A percentile compares a stretch with the other conserved stretches of the same genome.
Conservation (phyloP, 2,888 invertebrate genomes). For the Ligdia adustata region DNA sequence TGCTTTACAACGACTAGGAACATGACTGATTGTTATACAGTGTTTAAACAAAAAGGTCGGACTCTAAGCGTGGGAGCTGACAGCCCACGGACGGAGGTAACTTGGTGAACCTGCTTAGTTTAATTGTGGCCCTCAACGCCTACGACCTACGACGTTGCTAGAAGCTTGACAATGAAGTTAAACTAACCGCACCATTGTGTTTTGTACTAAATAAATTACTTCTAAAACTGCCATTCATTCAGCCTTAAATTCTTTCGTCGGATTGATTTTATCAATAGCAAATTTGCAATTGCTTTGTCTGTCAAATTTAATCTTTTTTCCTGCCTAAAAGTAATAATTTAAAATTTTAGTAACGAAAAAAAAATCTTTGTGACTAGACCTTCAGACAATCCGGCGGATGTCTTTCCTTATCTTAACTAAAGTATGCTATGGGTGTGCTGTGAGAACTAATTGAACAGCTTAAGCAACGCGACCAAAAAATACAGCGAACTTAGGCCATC, state of each 20-base stretch:
- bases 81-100: constrained; percentile 63
- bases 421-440: constrained; percentile 61
- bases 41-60: constrained; percentile 63
- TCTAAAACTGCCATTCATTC: not conserved
- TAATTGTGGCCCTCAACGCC: constrained; percentile 63
- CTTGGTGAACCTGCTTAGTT: constrained; percentile 63
- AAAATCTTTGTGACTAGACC: constrained; percentile 47
- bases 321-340: no score
- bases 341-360: constrained; percentile 19
- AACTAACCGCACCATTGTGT: constrained; percentile 16
- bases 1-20: constrained; percentile 55
- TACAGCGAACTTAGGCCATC: no score
- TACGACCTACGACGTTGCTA: constrained; percentile 54
- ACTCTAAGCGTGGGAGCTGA: constrained; percentile 64
- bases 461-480: no score
- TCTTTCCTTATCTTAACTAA: constrained; percentile 67
- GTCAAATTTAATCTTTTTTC: not conserved
- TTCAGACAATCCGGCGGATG: constrained; percentile 72
- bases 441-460: constrained; percentile 65
- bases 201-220: constrained; percentile 29
- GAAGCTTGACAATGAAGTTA: constrained; percentile 44
- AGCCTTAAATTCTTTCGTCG: no score
- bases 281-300: no score
- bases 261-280: no score
- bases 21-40: constrained; percentile 58